Evolutionary conservation across 2,113 vertebrate genomes (phyloP), one percentile per base, ranked within the genome.

Genomic region (Elanoides forficatus): DNA sequence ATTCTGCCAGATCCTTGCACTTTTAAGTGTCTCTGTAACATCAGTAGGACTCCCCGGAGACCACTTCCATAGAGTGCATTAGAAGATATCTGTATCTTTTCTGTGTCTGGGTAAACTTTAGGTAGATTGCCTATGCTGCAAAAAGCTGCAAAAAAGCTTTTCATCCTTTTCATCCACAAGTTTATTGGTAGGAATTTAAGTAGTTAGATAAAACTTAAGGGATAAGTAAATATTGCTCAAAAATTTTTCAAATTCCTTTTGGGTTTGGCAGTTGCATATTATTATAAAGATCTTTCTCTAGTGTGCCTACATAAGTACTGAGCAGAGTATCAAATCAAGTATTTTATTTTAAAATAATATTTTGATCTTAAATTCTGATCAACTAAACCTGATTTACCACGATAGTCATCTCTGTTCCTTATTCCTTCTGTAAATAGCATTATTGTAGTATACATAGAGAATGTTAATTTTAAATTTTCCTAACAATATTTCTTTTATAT

Each of bases 141-240:
- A 63, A 53, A 53, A 53, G 40, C 42, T 74, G 32, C 38, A 78
- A 85, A 78, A 68, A 40, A 55, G 12, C 19, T 89, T 55, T 81
- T 38, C 0, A 0, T 48, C 32, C 19, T 73, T 93, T 93, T 30
- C 1, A 5, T 34, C 34, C 32, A 13, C 5, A 15, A 27, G 2
- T 34, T 66, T 66, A 38, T 32, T 53, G 7, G 15, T 38, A 74
- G 21, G 27, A 90, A 75, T 52, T 48, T 38, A 74, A 62, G 40
- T 13, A 56, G 20, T 27, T 71, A 47, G 26, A 11, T 48, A 65
- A 84, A 26, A 62, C 55, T 58, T 38, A 58, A 30, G 50, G 9
- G 66, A 26, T 6, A 40, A 26, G 32, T 52, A 88, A 89, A 88
- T 52, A 62, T 19, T 66, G 32, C 22, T 71, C 22, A 40, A 15